Percentiles rank a stretch among this genome's conserved stretches.
phyloP scores from a whole-genome alignment of 2,113 vertebrate genomes.

The Clarias magur region DNA sequence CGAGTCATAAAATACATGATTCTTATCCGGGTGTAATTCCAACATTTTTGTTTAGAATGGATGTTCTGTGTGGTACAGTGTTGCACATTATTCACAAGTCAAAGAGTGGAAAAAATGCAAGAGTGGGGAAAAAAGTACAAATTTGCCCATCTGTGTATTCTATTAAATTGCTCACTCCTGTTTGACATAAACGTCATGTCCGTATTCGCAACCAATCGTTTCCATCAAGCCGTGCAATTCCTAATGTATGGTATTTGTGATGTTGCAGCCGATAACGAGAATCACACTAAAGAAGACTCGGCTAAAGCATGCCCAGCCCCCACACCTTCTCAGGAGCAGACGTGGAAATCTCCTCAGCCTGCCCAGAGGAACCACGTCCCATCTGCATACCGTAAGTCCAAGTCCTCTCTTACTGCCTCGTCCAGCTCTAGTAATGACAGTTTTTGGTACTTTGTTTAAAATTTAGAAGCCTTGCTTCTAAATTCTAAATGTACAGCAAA shows the following conservation, averaged over 20 bases:
- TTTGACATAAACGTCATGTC: not conserved
- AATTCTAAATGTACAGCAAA: not conserved
- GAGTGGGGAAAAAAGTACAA: too few relatives aligned
- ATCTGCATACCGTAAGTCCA: slow-evolving; percentile 82
- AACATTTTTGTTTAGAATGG: not conserved
- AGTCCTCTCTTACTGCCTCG: not conserved
- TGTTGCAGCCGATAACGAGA: slow-evolving; percentile 90
- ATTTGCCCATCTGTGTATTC: not conserved
- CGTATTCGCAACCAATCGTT: not conserved
- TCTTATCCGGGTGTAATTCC: not conserved
- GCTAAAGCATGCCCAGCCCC: slow-evolving; percentile 76
- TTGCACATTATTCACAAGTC: not conserved
- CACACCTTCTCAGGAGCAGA: slow-evolving; percentile 78
- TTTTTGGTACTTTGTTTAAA: not conserved
- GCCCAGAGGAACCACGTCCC: slow-evolving; percentile 84
- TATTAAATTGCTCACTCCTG: not conserved
- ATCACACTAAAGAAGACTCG: slow-evolving; percentile 87
- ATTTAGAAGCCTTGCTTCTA: not conserved
- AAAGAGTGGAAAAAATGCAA: not conserved
- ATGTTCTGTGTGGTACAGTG: not conserved
- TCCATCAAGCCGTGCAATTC: not conserved
- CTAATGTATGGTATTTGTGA: slow-evolving; percentile 50
- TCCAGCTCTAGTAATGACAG: not conserved
- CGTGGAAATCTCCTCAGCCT: slow-evolving; percentile 83
- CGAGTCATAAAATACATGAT: not conserved